Evolutionary conservation across 2,797 vertebrate genomes (phyloP).

Genomic region (Hyperoplus immaculatus): DNA sequence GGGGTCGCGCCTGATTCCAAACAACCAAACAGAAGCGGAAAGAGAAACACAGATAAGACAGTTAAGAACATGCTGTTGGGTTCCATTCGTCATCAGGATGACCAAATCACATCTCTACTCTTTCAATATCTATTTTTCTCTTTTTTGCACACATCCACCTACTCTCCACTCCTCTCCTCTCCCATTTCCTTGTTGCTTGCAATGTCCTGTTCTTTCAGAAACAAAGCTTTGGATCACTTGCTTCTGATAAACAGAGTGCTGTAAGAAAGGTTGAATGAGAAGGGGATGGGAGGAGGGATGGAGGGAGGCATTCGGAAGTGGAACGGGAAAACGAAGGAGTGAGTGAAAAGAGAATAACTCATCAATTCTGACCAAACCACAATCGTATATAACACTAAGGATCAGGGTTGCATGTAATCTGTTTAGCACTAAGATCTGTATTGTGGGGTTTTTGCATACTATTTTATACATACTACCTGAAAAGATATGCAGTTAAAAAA

Average conservation of each 20-base stretch:
- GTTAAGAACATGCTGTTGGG: constrained; percentile 58
- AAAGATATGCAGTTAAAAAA: background rate
- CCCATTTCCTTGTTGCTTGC: constrained; percentile 64
- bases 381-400: background rate
- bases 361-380: constrained; percentile 16
- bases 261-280: constrained; percentile 60
- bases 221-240: constrained; percentile 77
- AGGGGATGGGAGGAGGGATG: constrained; percentile 42
- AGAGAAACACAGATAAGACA: constrained; percentile 53
- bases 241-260: constrained; percentile 64
- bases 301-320: constrained; percentile 51
- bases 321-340: constrained; percentile 3
- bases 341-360: background rate
- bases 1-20: constrained; percentile 48
- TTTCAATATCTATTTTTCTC: constrained; percentile 62
- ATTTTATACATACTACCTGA: background rate
- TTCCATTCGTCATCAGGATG: constrained; percentile 71
- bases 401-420: background rate
- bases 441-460: background rate
- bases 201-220: constrained; percentile 71
- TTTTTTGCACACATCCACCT: constrained; percentile 72
- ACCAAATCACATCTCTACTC: constrained; percentile 75
- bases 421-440: background rate
- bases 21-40: constrained; percentile 77
- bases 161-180: constrained; percentile 66